phyloP scores from a whole-genome alignment of 2,113 vertebrate species.

The Scytalopus superciliaris region DNA sequence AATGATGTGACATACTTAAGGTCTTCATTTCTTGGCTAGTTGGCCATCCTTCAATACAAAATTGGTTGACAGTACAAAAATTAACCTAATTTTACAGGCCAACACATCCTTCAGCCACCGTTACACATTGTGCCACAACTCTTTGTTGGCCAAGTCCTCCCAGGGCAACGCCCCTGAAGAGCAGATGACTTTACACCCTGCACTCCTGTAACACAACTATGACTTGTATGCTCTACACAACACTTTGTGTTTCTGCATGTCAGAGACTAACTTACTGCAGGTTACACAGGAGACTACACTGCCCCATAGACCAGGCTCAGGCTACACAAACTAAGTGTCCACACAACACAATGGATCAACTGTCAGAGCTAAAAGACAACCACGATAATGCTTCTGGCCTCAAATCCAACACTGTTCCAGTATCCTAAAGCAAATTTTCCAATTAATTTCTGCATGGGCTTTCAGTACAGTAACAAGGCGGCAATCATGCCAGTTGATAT shows the following conservation, averaged over 20 bases:
- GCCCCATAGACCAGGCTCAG: background rate
- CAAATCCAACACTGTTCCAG: background rate
- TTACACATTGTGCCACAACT: background rate
- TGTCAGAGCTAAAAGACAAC: background rate
- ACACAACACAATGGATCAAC: background rate
- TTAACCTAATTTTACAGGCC: background rate
- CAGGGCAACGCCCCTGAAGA: background rate
- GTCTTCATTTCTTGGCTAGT: background rate
- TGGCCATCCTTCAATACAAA: background rate
- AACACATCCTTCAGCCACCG: accelerated
- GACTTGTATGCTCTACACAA: background rate
- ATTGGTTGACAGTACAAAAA: background rate
- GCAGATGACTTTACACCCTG: background rate
- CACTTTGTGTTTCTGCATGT: background rate
- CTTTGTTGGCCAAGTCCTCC: background rate
- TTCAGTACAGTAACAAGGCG: background rate
- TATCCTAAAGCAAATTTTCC: background rate
- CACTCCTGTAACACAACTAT: background rate
- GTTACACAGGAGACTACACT: background rate
- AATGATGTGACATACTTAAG: background rate
- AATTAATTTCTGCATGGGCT: background rate
- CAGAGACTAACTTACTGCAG: background rate
- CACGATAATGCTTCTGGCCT: background rate
- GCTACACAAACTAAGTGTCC: background rate
- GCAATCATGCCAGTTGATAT: background rate